These are phyloP conservation scores for Apoda limacodes DNA, from an alignment of 2,888 invertebrate genomes.

Conservation along the genomic window DNA sequence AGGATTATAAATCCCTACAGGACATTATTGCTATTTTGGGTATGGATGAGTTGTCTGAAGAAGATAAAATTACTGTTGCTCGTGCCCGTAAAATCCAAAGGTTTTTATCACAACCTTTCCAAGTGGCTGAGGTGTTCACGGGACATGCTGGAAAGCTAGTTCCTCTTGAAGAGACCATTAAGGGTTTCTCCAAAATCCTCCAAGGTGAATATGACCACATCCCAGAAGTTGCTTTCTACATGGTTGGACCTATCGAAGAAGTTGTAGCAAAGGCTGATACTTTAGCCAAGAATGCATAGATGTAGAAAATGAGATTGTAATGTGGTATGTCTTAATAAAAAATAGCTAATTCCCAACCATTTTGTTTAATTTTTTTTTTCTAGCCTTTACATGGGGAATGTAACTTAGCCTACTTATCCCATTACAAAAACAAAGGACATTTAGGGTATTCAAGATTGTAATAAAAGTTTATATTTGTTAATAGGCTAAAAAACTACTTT, in stretches of 20 bases:
- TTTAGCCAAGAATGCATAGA: conserved; percentile 65
- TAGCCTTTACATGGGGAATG: too few species aligned
- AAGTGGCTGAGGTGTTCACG: conserved; percentile 94
- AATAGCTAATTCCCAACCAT: too few species aligned
- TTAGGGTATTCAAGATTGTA: too few species aligned
- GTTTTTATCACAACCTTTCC: conserved; percentile 95
- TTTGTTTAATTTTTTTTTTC: too few species aligned
- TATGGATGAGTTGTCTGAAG: conserved; percentile 88
- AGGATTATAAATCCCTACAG: conserved; percentile 79
- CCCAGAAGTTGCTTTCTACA: conserved; percentile 91
- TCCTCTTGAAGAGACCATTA: conserved; percentile 87
- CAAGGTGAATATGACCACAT: conserved; percentile 84
- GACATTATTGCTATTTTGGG: conserved; percentile 96
- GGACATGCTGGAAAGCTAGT: conserved; percentile 93
- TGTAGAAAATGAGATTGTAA: too few species aligned
- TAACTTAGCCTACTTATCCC: too few species aligned
- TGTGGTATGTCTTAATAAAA: too few species aligned
- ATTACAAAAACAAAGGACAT: too few species aligned
- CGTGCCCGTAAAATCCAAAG: conserved; percentile 95
- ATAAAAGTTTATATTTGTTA: too few species aligned
- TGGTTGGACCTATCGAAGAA: conserved; percentile 93
- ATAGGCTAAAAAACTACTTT: too few species aligned
- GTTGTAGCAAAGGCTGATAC: conserved; percentile 87
- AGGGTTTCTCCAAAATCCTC: conserved; percentile 86
- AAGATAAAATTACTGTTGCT: conserved; percentile 94